Conservation (phyloP, 30 jellyfish, hydroid and myxozoan genomes). For the Cassiopea andromeda region DNA sequence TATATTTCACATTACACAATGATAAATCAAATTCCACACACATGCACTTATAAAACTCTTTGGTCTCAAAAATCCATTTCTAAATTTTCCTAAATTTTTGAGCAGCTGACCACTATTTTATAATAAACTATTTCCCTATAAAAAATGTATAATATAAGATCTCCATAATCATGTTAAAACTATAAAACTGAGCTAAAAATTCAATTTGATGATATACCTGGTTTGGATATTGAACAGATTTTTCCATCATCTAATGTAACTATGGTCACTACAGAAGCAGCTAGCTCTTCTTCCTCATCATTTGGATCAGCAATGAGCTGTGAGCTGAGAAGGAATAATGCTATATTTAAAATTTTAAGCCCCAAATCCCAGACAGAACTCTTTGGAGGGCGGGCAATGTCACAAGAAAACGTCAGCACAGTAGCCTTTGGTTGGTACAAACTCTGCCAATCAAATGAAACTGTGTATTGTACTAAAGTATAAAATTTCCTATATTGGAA, state of each 20-base stretch:
- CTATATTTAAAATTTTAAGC: no score
- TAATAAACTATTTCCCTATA: no score
- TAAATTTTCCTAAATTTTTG: no score
- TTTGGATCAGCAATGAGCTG: slow-evolving; percentile 90
- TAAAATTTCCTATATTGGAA: no score
- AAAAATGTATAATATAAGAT: no score
- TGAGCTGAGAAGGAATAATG: slow-evolving; percentile 14
- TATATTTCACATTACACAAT: neutral
- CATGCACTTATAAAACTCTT: neutral
- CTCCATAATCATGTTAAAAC: no score
- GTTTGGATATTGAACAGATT: slow-evolving; percentile 75
- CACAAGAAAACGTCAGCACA: no score
- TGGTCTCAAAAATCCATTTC: no score
- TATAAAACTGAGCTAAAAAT: neutral
- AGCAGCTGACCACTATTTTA: neutral
- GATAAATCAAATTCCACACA: neutral
- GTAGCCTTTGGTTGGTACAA: no score
- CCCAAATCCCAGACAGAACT: no score
- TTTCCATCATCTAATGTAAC: slow-evolving; percentile 64
- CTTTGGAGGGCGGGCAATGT: neutral
- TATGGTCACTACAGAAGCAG: slow-evolving; percentile 64
- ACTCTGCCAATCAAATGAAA: no score
- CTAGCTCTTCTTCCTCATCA: slow-evolving; percentile 82
- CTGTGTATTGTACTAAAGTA: no score
- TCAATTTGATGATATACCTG: slow-evolving; percentile 63